phyloP scores from a whole-genome alignment of 1,140 invertebrate species.

The Tetraneura akinire region DNA sequence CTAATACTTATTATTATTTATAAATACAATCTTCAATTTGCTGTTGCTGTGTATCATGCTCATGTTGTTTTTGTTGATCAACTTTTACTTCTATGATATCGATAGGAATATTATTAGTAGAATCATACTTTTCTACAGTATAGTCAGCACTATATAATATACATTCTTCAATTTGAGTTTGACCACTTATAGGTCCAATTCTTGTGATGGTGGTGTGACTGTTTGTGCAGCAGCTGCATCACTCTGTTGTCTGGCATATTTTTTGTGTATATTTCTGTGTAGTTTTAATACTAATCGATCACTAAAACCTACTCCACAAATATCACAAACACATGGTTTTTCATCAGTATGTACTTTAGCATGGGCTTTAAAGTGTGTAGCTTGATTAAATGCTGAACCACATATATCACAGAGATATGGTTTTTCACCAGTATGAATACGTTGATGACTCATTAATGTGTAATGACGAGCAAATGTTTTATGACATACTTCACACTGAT shows the following conservation, averaged over 20 bases:
- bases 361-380: conserved; percentile 84
- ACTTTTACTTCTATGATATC: conserved; percentile 48
- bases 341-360: conserved; percentile 66
- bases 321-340: conserved; percentile 67
- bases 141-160: conserved; percentile 42
- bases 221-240: conserved; percentile 37
- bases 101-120: conserved; percentile 43
- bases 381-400: conserved; percentile 81
- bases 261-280: conserved; percentile 76
- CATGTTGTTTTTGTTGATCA: conserved; percentile 42
- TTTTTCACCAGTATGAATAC: conserved; percentile 93
- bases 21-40: conserved; percentile 49
- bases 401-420: conserved; percentile 83
- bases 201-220: conserved; percentile 26
- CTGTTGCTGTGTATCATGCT: conserved; percentile 36
- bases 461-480: conserved; percentile 85
- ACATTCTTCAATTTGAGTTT: conserved; percentile 46
- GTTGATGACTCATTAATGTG: conserved; percentile 86
- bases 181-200: conserved; percentile 40
- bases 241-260: conserved; percentile 65
- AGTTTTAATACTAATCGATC: conserved; percentile 78
- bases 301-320: conserved; percentile 83
- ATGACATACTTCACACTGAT: conserved; percentile 88
- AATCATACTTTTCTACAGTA: conserved; percentile 43
- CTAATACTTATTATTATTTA: conserved; percentile 34